Base-by-base conservation (phyloP, 2,888 invertebrate genomes). In the Sericinus montela region DNA sequence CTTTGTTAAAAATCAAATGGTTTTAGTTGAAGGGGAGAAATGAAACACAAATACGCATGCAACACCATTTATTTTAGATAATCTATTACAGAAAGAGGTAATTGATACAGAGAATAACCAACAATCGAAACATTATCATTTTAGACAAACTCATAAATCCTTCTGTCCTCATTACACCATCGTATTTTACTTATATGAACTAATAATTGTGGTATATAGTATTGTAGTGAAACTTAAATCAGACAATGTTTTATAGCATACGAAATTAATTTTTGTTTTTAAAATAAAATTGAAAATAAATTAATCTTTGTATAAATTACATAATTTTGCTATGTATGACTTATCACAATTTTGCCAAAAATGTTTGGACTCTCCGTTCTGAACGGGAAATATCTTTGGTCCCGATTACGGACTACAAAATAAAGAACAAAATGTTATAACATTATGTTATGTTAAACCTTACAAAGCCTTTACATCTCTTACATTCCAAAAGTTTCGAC, bases 61-160 rank as follows among this genome's bases (percentile, higher is more conserved):
- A 58, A 72, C 60, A 67, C 60, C 65, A 64, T 72, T 68, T 58
- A 58, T 55, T 58, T 35, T 13, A 49, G 23, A 44, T 37, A 52
- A 43, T 39, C 28, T 42, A 43, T 43, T 36, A 52, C 48, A 56
- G 49, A 45, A 50, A 47, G 46, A 30, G 1, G 29, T 42, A 23
- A 16, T 16, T 43, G 51, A 49, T 36, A 43, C 23, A 19, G 15
- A 40, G 39, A 13, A 36, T 38, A 43, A 48, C 48, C 38, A 43
- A 43, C 43, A n/a, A 43, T 38, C 43, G 48, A 48, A 49, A 49
- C 49, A 36, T 37, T 37, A 23, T 37, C 40, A 29, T 11, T 10
- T n/a, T 11, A n/a, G 23, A 34, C 11, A 9, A 49, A 44, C 19
- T 9, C 32, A 11, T 30, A 32, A 13, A 30, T 30, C 23, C 8